These are phyloP conservation scores for Petrocephalus sullivani DNA, from an alignment of 2,797 vertebrate species.

Conservation along the genomic window DNA sequence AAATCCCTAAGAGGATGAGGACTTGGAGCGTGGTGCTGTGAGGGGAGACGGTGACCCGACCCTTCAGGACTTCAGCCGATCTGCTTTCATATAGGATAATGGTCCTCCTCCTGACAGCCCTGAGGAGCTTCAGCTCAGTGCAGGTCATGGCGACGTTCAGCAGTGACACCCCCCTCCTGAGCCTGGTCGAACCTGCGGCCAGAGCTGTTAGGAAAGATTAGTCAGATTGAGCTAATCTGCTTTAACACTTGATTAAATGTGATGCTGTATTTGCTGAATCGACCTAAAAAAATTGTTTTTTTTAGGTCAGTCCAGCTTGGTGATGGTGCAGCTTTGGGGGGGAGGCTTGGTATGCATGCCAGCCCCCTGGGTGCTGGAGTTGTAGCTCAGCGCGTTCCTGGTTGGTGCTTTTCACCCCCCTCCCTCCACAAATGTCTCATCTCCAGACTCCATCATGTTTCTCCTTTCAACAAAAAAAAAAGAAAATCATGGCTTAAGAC, in stretches of 20 bases:
- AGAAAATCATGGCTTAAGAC: not conserved
- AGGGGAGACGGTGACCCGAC: not conserved
- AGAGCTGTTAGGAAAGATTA: not conserved
- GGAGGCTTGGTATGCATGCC: not conserved
- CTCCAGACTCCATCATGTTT: not conserved
- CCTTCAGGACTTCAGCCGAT: not conserved
- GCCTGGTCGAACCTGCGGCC: not conserved
- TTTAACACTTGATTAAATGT: not conserved
- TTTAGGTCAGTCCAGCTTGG: slow-evolving; percentile 2
- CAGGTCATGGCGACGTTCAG: no score
- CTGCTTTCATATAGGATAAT: not conserved
- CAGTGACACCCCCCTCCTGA: not conserved
- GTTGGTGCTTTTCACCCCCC: not conserved
- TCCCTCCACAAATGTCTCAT: not conserved
- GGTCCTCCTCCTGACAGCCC: not conserved
- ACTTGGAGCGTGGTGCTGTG: not conserved
- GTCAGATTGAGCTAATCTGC: not conserved
- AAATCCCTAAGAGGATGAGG: not conserved
- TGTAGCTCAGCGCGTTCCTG: not conserved
- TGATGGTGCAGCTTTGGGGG: not conserved
- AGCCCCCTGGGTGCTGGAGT: not conserved
- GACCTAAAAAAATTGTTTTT: not conserved
- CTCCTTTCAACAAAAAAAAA: not conserved
- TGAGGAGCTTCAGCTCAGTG: no score
- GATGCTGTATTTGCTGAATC: not conserved